These are phyloP conservation scores for Dasysyrphus tricinctus DNA, from an alignment of 2,888 invertebrate species.

Conservation along the genomic window DNA sequence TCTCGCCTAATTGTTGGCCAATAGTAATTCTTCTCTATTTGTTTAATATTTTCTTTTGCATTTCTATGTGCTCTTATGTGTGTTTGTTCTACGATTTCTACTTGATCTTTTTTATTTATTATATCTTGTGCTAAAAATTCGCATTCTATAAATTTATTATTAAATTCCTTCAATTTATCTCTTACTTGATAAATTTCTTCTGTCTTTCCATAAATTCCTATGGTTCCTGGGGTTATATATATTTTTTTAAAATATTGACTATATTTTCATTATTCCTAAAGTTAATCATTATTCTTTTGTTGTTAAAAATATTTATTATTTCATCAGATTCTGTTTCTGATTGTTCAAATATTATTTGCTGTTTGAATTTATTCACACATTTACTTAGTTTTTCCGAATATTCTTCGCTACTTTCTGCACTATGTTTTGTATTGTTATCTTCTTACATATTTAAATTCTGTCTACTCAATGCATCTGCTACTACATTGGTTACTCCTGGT, in stretches of 20 bases:
- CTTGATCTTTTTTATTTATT: slow-evolving; percentile 24
- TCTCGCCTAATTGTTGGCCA: slow-evolving; percentile 51
- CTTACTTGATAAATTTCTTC: slow-evolving; percentile 28
- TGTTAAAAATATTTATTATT: slow-evolving; percentile 21
- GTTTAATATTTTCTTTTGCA: slow-evolving; percentile 31
- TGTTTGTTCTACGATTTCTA: slow-evolving; percentile 30
- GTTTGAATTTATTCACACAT: slow-evolving; percentile 30
- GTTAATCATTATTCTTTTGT: slow-evolving; percentile 14
- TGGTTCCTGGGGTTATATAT: slow-evolving; percentile 12
- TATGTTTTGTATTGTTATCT: slow-evolving; percentile 31
- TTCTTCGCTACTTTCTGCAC: slow-evolving; percentile 30
- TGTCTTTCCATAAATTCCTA: slow-evolving; percentile 1
- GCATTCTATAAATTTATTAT: slow-evolving; percentile 43
- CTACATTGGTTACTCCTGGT: slow-evolving; percentile 14
- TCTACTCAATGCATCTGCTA: slow-evolving; percentile 11
- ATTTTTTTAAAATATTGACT: background rate
- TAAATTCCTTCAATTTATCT: slow-evolving; percentile 22
- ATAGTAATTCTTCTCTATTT: slow-evolving; percentile 37
- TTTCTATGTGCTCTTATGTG: slow-evolving; percentile 33
- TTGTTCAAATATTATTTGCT: slow-evolving; percentile 35
- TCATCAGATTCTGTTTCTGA: slow-evolving; percentile 17
- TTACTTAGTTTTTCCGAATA: slow-evolving; percentile 9
- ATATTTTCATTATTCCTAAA: background rate
- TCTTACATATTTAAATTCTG: slow-evolving; percentile 12
- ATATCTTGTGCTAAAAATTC: slow-evolving; percentile 39